phyloP scores from a whole-genome alignment of 2,888 invertebrate genomes.

The Philopedon plagiatum region DNA sequence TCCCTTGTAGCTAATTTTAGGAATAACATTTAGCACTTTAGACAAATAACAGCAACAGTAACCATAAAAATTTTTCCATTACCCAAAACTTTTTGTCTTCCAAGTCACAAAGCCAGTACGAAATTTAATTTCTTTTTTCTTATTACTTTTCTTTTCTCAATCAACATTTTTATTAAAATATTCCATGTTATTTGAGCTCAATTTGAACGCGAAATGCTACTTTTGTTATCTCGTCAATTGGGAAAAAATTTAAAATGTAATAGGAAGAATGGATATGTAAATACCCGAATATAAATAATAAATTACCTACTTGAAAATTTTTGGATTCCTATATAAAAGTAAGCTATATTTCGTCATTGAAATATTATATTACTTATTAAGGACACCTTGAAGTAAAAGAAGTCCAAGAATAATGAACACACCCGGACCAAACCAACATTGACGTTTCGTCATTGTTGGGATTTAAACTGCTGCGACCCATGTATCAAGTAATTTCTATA shows the following conservation, averaged over 20 bases:
- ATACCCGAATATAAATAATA: not conserved
- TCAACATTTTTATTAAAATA: constrained; percentile 5
- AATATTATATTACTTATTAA: no score
- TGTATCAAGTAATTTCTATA: no score
- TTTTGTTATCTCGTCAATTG: not conserved
- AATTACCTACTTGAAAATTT: not conserved
- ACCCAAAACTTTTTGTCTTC: not conserved
- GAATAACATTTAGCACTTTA: not conserved
- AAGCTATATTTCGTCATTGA: no score
- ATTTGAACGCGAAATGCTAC: not conserved
- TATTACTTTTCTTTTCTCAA: not conserved
- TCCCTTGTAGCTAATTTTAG: not conserved
- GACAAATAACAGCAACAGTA: not conserved
- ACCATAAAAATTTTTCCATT: not conserved
- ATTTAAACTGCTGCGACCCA: no score
- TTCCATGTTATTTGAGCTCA: not conserved
- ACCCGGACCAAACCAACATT: no score
- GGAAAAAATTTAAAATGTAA: not conserved
- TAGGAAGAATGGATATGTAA: not conserved
- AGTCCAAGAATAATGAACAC: no score
- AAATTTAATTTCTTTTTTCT: constrained; percentile 10
- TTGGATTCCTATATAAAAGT: no score
- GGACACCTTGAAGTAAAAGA: no score
- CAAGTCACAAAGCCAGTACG: not conserved
- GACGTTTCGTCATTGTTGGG: no score